Base-by-base conservation (phyloP, 92 coral and sea anemone species). In the Palythoa grandiflora region DNA sequence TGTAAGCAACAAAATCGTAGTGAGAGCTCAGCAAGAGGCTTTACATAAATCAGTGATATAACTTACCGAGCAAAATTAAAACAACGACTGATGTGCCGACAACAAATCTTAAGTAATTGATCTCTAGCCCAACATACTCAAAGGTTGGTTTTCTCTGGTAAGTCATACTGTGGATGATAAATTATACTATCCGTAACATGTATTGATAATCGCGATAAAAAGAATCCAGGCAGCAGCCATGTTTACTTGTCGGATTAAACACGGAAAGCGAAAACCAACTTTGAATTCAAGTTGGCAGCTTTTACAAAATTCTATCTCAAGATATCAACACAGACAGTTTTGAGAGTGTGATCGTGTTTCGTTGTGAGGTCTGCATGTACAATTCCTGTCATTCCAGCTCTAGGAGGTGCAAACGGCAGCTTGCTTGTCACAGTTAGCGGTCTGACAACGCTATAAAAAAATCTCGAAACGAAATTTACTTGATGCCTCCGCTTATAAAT, bases 371-470 rank as follows among this genome's bases (percentile, higher is more conserved):
- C 75, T 80, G 85, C 75, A 48, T 63, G 85, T 39, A 9, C 59
- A 80, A 80, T 80, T 80, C 85, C 74, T 80, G 85, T 80, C 85
- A 80, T 80, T 20, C 85, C 85, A 44, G 4, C 85, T 12, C 28
- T 59, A 17, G 85, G 75, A 79, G 74, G 73, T 35, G n/a, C 28
- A 10, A 2, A 20, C 47, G 17, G 11, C 12, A 10, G 40, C 38
- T 80, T 9, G 35, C 60, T 8, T 35, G 13, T 44, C 75, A 80
- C 85, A 80, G 85, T 70, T 12, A 80, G 85, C 4, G 85, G 85
- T 68, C 60, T 44, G 55, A 8, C 61, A 12, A 44, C 63, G 13
- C 38, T 20, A 65, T 63, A 40, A 1, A 35, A 28, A 77, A 54
- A 50, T 17, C 28, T 19, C 15, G 6, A 50, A 52, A 14, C 5